Evolutionary conservation across 1,140 invertebrate species (phyloP).

Genomic region (Cydia fagiglandana): DNA sequence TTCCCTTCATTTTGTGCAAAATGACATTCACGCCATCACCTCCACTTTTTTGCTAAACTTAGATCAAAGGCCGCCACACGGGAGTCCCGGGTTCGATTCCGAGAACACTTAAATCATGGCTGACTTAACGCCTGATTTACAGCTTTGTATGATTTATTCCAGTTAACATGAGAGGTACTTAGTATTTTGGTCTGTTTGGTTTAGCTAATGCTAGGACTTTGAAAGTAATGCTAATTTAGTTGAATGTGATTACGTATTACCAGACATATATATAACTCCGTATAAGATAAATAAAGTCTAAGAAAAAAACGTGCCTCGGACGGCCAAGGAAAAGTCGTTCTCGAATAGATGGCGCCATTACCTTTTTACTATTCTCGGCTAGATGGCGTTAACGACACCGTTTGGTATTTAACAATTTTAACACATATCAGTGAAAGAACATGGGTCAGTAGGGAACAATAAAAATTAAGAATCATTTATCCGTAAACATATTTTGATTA

Average conservation of each 20-base stretch:
- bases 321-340: no score
- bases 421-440: no score
- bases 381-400: no score
- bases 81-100: conserved; percentile 16
- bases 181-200: conserved; percentile 1
- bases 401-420: no score
- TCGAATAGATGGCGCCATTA: no score
- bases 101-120: conserved; percentile 29
- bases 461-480: no score
- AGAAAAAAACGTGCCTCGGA: no score
- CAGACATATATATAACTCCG: no score
- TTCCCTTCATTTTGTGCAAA: neutral
- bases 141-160: conserved; percentile 32
- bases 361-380: no score
- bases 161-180: conserved; percentile 26
- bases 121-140: conserved; percentile 31
- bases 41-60: conserved; percentile 9
- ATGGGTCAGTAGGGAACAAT: no score
- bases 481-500: no score
- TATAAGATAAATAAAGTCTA: no score
- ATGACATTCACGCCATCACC: neutral
- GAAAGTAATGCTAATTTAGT: neutral
- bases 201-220: neutral
- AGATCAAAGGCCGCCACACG: conserved; percentile 18
- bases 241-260: neutral